Evolutionary conservation across 2,797 vertebrate genomes (phyloP).

Genomic region (Botia almorhae): DNA sequence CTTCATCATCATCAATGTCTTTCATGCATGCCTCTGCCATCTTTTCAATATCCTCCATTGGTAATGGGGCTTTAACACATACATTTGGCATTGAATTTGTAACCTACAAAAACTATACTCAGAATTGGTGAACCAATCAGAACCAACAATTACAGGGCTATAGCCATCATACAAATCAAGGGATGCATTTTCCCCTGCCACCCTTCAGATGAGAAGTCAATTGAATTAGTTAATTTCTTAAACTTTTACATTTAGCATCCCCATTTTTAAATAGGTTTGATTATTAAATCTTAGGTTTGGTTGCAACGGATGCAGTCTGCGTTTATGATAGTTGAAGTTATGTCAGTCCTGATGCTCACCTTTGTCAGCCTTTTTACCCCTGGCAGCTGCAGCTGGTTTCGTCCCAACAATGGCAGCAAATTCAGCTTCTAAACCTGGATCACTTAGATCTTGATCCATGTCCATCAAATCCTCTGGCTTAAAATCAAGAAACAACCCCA

Average conservation of each 20-base stretch:
- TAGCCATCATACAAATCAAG: too few species aligned
- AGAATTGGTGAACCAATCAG: too few species aligned
- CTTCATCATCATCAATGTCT: conserved; percentile 83
- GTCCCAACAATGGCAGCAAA: conserved; percentile 90
- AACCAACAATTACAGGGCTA: too few species aligned
- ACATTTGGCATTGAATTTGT: not conserved
- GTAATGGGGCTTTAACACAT: conserved; percentile 80
- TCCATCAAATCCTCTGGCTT: conserved; percentile 87
- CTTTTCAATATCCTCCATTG: conserved; percentile 94
- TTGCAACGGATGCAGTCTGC: not conserved
- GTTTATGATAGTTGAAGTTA: not conserved
- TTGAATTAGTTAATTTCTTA: too few species aligned
- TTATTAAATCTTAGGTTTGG: not conserved
- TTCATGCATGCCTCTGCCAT: conserved; percentile 94
- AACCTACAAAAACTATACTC: not conserved
- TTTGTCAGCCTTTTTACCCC: conserved; percentile 77
- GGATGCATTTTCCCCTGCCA: too few species aligned
- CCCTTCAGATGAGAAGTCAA: too few species aligned
- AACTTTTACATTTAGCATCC: too few species aligned
- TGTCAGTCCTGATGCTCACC: conserved; percentile 67
- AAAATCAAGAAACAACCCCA: conserved; percentile 88
- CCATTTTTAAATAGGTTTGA: too few species aligned
- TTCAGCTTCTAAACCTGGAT: conserved; percentile 91
- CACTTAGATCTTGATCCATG: conserved; percentile 78
- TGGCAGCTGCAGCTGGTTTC: conserved; percentile 64